Evolutionary conservation across 2,113 vertebrate species (phyloP).

Genomic region (Xenus cinereus): DNA sequence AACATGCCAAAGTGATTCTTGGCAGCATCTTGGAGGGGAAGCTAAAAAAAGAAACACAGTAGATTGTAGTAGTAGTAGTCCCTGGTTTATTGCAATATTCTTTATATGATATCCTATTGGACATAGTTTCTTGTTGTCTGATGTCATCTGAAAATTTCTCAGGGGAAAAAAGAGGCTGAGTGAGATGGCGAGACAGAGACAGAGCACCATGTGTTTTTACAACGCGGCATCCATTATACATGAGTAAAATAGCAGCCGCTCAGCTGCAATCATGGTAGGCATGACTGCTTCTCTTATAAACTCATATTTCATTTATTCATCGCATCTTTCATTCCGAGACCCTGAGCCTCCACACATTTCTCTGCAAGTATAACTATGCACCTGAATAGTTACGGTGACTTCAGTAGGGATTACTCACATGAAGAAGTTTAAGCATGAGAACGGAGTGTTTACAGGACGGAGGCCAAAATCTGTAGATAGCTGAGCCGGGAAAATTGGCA

Average conservation of each 20-base stretch:
- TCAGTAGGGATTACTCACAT: neutral
- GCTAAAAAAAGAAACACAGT: neutral
- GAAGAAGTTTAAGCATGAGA: neutral
- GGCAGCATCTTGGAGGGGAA: neutral
- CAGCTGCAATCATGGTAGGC: constrained; percentile 20
- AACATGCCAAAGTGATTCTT: neutral
- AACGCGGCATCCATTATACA: constrained; percentile 38
- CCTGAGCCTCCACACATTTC: neutral
- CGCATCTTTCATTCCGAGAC: constrained; percentile 1
- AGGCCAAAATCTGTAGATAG: neutral
- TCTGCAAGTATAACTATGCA: neutral
- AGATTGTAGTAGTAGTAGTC: neutral
- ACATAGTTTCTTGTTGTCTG: neutral
- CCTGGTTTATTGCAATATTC: neutral
- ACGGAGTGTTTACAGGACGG: neutral
- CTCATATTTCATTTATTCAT: constrained; percentile 32
- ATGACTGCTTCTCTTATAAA: constrained; percentile 21
- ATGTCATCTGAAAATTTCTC: neutral
- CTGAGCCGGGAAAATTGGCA: neutral
- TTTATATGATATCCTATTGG: neutral
- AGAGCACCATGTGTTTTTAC: constrained; percentile 5
- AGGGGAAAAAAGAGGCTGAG: neutral
- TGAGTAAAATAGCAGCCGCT: neutral
- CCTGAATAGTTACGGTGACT: neutral
- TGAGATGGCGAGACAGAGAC: neutral